Evolutionary conservation across 2,113 vertebrate genomes (phyloP).

Genomic region (Oryzias woworae): DNA sequence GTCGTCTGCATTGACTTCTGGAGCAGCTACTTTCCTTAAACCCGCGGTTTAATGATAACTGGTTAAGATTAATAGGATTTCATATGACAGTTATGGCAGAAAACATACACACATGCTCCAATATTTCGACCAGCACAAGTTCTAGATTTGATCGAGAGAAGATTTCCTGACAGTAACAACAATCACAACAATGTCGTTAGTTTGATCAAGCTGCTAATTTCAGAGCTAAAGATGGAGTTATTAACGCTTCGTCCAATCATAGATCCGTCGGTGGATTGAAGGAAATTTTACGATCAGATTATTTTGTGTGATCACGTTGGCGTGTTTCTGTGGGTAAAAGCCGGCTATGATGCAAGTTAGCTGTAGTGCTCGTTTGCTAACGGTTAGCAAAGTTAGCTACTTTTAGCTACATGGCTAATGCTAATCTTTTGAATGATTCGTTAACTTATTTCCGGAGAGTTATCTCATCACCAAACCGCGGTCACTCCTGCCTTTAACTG

Average conservation of each 20-base stretch:
- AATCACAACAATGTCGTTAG: conserved; percentile 4
- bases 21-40: neutral
- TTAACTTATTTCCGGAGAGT: conserved; percentile 1
- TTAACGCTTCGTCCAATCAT: neutral
- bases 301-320: too few species aligned
- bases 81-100: conserved; percentile 25
- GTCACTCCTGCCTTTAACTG: neutral
- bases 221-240: conserved; percentile 8
- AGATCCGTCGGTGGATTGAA: too few species aligned
- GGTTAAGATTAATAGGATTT: conserved; percentile 22
- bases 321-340: neutral
- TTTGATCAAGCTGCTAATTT: conserved; percentile 8
- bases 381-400: conserved; percentile 58
- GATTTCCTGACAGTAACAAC: conserved; percentile 10
- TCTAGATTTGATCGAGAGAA: neutral
- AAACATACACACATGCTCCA: neutral
- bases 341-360: neutral
- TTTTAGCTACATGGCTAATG: conserved; percentile 43
- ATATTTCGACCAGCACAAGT: neutral
- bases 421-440: conserved; percentile 16
- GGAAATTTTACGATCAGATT: too few species aligned
- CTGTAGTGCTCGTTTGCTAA: conserved; percentile 33
- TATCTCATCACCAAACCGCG: neutral
- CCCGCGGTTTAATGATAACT: neutral
- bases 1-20: conserved; percentile 33